These are phyloP conservation scores for Atethmia centrago DNA, from an alignment of 2,888 invertebrate species.

Conservation along the genomic window DNA sequence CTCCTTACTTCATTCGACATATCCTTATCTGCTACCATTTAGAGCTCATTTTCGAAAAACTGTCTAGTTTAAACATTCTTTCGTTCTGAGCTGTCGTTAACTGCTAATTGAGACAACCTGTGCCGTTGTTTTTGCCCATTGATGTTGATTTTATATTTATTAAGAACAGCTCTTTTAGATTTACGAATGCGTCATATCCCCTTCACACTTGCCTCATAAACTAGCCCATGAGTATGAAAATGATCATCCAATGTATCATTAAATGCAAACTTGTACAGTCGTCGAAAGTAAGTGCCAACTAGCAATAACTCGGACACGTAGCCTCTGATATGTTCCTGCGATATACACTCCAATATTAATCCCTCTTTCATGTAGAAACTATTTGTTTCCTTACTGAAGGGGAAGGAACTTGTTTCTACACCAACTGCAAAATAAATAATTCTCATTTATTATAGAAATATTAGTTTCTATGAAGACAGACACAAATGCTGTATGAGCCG, in stretches of 20 bases:
- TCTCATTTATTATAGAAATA: not conserved
- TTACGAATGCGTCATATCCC: not conserved
- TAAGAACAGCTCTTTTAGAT: not conserved
- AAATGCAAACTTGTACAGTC: slow-evolving; percentile 85
- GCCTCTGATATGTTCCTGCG: slow-evolving; percentile 82
- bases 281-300: slow-evolving; percentile 85
- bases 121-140: not conserved
- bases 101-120: not conserved
- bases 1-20: not conserved
- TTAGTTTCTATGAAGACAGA: not conserved
- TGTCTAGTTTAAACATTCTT: not conserved
- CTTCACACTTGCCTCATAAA: slow-evolving; percentile 82
- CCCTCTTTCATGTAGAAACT: slow-evolving; percentile 85
- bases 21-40: not conserved
- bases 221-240: slow-evolving; percentile 82
- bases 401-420: slow-evolving; percentile 90
- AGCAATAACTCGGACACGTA: slow-evolving; percentile 80
- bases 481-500: not conserved
- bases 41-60: not conserved
- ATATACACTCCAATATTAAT: slow-evolving; percentile 86
- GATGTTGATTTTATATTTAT: not conserved
- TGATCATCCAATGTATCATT: slow-evolving; percentile 80
- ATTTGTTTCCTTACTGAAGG: slow-evolving; percentile 80
- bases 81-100: not conserved
- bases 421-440: slow-evolving; percentile 86